Percentiles rank a stretch among this genome's conserved stretches.
Conservation (phyloP, 2,888 invertebrate genomes). For the Caenorhabditis japonica region DNA sequence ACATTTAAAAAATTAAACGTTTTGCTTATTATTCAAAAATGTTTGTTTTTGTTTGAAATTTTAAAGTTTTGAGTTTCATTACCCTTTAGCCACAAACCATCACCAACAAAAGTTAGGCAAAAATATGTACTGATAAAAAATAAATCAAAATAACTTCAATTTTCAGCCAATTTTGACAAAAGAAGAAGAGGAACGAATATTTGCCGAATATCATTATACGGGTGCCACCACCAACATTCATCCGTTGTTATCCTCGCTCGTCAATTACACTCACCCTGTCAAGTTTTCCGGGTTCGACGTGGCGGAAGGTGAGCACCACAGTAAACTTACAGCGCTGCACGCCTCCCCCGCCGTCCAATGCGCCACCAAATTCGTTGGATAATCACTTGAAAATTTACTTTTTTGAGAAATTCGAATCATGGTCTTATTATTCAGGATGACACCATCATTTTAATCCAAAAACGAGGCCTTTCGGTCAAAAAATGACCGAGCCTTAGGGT, state of each 20-base stretch:
- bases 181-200: constrained; percentile 80
- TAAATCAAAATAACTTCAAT: no score
- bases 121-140: neutral
- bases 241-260: constrained; percentile 97
- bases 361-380: no score
- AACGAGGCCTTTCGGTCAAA: no score
- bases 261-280: constrained; percentile 99
- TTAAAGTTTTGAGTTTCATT: neutral
- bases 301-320: constrained; percentile 85
- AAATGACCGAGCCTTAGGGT: no score
- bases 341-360: no score
- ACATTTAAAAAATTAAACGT: no score
- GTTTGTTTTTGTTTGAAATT: no score
- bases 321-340: no score
- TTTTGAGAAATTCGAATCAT: no score
- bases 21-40: neutral
- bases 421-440: no score
- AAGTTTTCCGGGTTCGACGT: constrained; percentile 98
- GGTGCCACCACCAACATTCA: constrained; percentile 97
- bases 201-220: constrained; percentile 86
- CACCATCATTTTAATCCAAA: no score
- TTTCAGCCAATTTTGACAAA: constrained; percentile 78
- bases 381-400: no score
- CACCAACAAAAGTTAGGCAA: neutral
- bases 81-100: neutral